phyloP scores from a whole-genome alignment of 2,888 invertebrate species.

The Caenorhabditis uteleia region DNA sequence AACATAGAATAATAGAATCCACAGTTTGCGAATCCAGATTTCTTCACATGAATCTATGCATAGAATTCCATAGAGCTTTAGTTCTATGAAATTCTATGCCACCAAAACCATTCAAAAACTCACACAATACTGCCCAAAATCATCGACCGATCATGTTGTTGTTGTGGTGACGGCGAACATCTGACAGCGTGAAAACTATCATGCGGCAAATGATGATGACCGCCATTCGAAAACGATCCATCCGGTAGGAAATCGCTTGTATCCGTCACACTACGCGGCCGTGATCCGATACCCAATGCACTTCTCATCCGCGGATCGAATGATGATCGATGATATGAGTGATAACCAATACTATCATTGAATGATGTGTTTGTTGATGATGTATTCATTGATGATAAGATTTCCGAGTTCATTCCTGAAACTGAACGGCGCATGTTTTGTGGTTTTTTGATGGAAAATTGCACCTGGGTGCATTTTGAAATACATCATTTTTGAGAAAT shows the following conservation, averaged over 20 bases:
- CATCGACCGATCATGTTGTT: no score
- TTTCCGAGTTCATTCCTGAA: constrained; percentile 35
- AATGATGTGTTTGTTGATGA: constrained; percentile 23
- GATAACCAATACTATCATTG: constrained; percentile 32
- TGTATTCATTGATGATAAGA: constrained; percentile 11
- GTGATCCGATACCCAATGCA: neutral
- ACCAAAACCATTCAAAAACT: no score
- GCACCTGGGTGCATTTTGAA: no score
- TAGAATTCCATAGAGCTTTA: neutral
- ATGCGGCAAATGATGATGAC: constrained; percentile 19
- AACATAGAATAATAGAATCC: no score
- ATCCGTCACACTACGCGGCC: constrained; percentile 20
- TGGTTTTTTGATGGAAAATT: neutral
- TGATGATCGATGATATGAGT: constrained; percentile 30
- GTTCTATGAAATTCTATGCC: neutral
- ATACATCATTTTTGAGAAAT: no score
- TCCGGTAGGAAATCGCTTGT: constrained; percentile 15
- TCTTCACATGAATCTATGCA: no score
- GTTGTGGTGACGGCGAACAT: no score
- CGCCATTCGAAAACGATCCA: constrained; percentile 2
- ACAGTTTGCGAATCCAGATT: no score
- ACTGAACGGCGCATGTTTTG: neutral
- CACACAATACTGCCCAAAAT: no score
- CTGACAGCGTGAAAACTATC: constrained; percentile 22
- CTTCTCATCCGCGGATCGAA: constrained; percentile 24